Evolutionary conservation across 2,113 vertebrate species (phyloP), one percentile per base, ranked within the genome.

Genomic region (Ophthalmolycus amberensis): DNA sequence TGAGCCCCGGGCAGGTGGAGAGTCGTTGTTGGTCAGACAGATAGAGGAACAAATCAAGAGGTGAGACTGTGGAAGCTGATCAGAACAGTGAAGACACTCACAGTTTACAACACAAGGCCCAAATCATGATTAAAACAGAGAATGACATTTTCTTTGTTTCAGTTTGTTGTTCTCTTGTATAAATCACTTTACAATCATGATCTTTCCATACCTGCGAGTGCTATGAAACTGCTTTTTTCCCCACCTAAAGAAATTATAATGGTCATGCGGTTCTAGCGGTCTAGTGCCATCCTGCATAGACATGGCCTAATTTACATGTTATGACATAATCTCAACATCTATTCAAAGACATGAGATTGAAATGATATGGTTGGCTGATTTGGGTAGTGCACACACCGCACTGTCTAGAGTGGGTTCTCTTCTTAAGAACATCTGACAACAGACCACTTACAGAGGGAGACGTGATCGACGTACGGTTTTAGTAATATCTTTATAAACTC

Each of bases 31-130:
- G 78, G 96, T 97, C 85, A 94, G 96, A 74, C 97, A 97, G 92
- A 98, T 98, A 10, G 97, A 98, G 79, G 97, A 97, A 77, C 97
- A 98, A 89, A 98, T 97, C 85, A 97, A 97, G 90, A 96, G 96
- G 97, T 97, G 85, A 94, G 91, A 34, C 9, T 5, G 42, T 56
- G 22, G 48, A 77, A 44, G 62, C 20, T 12, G 22, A 67, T 20
- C 6, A 71, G 38, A 71, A 12, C 4, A 29, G 25, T 29, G 38
- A 25, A 25, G 34, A 58, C 14, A 20, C 16, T 20, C 32, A 25
- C 12, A 27, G 29, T 70, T 60, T 67, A 40, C 40, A 50, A 15
- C 15, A 69, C 63, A 60, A 72, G 15, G 3, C 27, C 18, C 6
- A 54, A 69, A 63, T 70, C 65, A 62, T 37, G 25, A 71, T 44